Base-by-base conservation (phyloP, 64 coral and sea anemone genomes). In the Porites australiensis region DNA sequence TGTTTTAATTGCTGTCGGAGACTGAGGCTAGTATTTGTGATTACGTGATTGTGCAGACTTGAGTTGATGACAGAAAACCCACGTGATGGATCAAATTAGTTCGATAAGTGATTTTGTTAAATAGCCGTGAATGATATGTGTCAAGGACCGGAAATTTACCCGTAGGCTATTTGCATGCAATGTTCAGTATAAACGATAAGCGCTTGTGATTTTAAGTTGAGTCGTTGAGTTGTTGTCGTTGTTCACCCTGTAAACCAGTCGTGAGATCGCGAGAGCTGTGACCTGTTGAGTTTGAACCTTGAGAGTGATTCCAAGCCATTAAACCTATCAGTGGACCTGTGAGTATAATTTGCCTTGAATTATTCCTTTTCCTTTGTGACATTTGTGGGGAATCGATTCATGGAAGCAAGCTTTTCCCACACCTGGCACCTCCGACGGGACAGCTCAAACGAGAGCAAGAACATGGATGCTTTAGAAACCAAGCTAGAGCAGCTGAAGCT, bases 371-470 rank as follows among this genome's bases (percentile, higher is more conserved):
- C 27, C 27, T 37, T 66, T 66, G 64, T 66, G 8, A 15, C 0
- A 13, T 66, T 66, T 15, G 64, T 66, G 64, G 64, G 64, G 13
- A 66, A 20, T 49, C 6, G 10, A 77, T 12, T 49, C 44, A 0
- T 49, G 74, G 50, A 77, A 9, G 50, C 44, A 77, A 53, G 74
- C 6, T 1, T 77, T 49, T 77, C 64, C n/a, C n/a, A 66, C 64
- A 66, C 64, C 68, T 71, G 68, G 68, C 68, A 71, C 68, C 68
- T 71, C 68, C 68, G 68, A 71, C 68, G 68, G 68, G 68, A 71
- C 68, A n/a, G n/a, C 27, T 71, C n/a, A 27, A 27, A 27, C 22
- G 0, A 71, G 8, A 71, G 69, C 69, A 22, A 55, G 11, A 55
- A 5, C 53, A 55, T 55, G 53, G 53, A 55, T 11, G 53, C 53